Evolutionary conservation across 2,888 invertebrate genomes (phyloP).

Genomic region (Phytoseiulus persimilis): DNA sequence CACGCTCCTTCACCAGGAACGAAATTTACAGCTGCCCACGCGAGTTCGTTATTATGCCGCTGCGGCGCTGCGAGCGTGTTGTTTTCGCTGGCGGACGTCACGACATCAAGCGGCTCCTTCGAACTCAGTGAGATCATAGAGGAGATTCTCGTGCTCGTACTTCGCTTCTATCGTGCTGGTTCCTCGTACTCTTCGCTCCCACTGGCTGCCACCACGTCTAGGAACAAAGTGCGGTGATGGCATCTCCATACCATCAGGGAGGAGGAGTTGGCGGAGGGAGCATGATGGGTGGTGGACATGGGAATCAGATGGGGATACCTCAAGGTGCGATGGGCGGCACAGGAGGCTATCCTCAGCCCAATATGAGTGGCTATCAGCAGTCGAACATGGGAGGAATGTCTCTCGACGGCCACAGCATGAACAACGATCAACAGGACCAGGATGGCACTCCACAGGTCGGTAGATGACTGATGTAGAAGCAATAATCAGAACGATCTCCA

Average conservation of each 20-base stretch:
- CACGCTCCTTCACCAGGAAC: too few relatives aligned
- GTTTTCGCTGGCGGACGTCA: too few relatives aligned
- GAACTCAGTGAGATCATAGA: too few relatives aligned
- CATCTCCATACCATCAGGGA: conserved; percentile 32
- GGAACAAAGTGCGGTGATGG: not conserved
- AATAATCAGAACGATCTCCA: not conserved
- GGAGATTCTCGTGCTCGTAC: too few relatives aligned
- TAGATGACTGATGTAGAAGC: not conserved
- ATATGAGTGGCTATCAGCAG: not conserved
- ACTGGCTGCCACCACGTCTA: too few relatives aligned
- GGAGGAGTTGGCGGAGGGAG: not conserved
- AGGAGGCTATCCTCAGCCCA: conserved; percentile 9
- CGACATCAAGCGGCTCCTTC: too few relatives aligned
- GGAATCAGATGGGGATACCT: not conserved
- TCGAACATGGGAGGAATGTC: conserved; percentile 13
- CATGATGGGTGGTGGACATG: not conserved
- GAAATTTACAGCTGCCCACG: too few relatives aligned
- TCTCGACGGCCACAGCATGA: conserved; percentile 28
- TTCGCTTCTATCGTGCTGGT: too few relatives aligned
- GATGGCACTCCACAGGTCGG: conserved; percentile 22
- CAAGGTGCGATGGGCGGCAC: conserved; percentile 6
- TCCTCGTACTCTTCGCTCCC: too few relatives aligned
- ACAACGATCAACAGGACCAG: conserved; percentile 25
- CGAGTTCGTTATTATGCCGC: too few relatives aligned
- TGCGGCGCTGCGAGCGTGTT: too few relatives aligned